These are phyloP conservation scores for Halocynthia roretzi DNA, from an alignment of 23 tunicate species.

Conservation along the genomic window DNA sequence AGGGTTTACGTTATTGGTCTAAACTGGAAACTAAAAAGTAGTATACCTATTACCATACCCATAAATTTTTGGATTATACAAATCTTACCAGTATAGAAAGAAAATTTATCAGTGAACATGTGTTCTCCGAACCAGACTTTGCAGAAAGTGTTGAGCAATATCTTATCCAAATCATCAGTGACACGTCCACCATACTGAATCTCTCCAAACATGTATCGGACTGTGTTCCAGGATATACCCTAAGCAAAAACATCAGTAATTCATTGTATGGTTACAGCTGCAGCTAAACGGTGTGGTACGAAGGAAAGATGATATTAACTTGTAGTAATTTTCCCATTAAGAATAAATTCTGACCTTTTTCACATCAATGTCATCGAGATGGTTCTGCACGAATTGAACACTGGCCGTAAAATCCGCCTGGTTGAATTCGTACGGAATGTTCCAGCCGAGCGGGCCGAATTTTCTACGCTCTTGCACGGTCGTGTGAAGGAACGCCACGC, in stretches of 20 bases:
- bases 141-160: conserved; percentile 77
- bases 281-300: too few relatives aligned
- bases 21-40: too few relatives aligned
- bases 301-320: too few relatives aligned
- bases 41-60: too few relatives aligned
- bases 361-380: conserved; percentile 81
- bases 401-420: conserved; percentile 79
- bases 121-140: conserved; percentile 75
- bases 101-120: conserved; percentile 71
- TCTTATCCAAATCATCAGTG: conserved; percentile 81
- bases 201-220: conserved; percentile 86
- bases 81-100: conserved; percentile 47
- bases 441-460: conserved; percentile 89
- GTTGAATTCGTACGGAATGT: conserved; percentile 87
- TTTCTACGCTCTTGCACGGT: conserved; percentile 81
- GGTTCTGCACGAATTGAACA: conserved; percentile 82
- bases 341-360: conserved; percentile 29
- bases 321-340: too few relatives aligned
- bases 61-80: too few relatives aligned
- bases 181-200: conserved; percentile 89
- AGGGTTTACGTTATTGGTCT: background rate
- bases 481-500: conserved; percentile 78
- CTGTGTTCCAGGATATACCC: conserved; percentile 83
- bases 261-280: too few relatives aligned
- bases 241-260: background rate